phyloP scores from a whole-genome alignment of 2,797 vertebrate species.

The Notolepis coatsorum region DNA sequence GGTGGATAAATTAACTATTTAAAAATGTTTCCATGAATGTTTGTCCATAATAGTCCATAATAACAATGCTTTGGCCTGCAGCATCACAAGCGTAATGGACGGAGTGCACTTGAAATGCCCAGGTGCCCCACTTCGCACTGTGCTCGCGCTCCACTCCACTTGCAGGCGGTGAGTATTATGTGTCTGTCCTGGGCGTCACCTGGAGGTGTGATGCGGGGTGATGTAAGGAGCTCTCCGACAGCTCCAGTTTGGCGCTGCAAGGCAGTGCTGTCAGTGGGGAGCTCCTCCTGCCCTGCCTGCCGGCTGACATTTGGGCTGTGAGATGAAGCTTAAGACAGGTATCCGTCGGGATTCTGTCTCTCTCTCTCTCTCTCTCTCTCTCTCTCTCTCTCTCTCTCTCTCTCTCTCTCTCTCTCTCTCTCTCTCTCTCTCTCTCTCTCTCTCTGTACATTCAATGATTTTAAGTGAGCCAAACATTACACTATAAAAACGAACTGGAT shows the following conservation, averaged over 20 bases:
- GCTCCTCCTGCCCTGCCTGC: constrained; percentile 56
- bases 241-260: constrained; percentile 42
- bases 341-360: constrained; percentile 32
- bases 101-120: too few species aligned
- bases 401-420: constrained; percentile 20
- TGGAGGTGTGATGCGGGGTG: constrained; percentile 51
- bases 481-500: too few species aligned
- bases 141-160: too few species aligned
- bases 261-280: constrained; percentile 61
- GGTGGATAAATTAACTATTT: too few species aligned
- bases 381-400: constrained; percentile 29
- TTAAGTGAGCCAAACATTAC: too few species aligned
- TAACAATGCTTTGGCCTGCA: too few species aligned
- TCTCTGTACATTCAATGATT: too few species aligned
- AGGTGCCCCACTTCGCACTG: too few species aligned
- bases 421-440: constrained; percentile 34
- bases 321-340: constrained; percentile 63
- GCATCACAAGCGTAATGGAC: too few species aligned
- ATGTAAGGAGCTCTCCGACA: constrained; percentile 49
- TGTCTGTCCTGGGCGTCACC: constrained; percentile 29
- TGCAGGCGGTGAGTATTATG: too few species aligned
- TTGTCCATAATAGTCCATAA: too few species aligned
- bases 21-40: too few species aligned
- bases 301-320: constrained; percentile 38
- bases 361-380: constrained; percentile 13